phyloP scores from a whole-genome alignment of 2,113 vertebrate genomes.

The Malurus cyaneus region DNA sequence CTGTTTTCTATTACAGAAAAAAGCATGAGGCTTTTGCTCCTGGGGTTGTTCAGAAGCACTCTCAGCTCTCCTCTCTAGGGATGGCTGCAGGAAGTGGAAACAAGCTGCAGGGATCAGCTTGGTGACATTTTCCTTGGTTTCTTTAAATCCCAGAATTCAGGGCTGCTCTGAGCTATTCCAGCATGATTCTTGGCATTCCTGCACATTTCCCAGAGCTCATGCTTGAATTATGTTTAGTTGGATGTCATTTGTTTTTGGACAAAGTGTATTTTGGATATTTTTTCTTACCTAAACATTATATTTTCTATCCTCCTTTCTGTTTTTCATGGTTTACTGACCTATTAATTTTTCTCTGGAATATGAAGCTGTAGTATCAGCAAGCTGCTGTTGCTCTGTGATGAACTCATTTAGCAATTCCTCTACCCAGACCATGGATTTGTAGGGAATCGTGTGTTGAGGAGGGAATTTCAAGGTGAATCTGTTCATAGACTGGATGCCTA shows the following conservation, averaged over 20 bases:
- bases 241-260: neutral
- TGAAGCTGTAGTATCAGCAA: neutral
- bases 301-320: neutral
- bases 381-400: neutral
- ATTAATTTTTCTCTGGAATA: neutral
- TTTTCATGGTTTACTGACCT: neutral
- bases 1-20: neutral
- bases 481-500: neutral
- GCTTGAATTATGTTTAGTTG: neutral
- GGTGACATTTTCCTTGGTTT: conserved; percentile 16
- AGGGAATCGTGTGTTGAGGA: neutral
- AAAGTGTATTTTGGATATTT: neutral
- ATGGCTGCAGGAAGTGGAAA: neutral
- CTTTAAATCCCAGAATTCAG: neutral
- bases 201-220: neutral
- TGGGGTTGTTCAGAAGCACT: neutral
- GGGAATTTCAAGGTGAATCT: neutral
- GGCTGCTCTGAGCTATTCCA: neutral
- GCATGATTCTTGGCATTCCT: neutral
- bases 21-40: neutral
- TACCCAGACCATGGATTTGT: neutral
- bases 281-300: neutral
- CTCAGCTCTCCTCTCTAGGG: neutral
- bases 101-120: neutral
- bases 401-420: neutral